These are phyloP conservation scores for Glossophaga mutica DNA, from an alignment of 2,797 vertebrate species.

Conservation along the genomic window DNA sequence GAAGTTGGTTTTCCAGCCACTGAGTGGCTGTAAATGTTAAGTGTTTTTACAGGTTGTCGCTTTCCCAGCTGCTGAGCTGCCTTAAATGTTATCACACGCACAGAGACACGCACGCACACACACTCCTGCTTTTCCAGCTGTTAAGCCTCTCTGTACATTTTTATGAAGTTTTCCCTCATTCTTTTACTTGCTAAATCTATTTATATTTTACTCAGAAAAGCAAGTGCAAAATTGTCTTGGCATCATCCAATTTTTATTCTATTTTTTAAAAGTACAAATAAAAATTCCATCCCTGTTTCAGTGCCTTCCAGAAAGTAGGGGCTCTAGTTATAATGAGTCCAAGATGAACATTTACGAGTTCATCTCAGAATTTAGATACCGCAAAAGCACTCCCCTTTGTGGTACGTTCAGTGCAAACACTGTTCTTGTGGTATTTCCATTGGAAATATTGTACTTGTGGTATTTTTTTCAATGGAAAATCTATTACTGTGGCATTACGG, in stretches of 20 bases:
- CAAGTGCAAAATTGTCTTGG: constrained; percentile 85
- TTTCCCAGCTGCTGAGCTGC: constrained; percentile 82
- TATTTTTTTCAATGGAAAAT: constrained; percentile 83
- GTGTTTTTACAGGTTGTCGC: constrained; percentile 85
- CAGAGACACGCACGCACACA: not conserved
- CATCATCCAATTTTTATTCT: constrained; percentile 80
- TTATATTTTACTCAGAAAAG: constrained; percentile 85
- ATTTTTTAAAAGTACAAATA: constrained; percentile 78
- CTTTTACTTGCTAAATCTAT: constrained; percentile 81
- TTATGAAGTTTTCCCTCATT: constrained; percentile 79
- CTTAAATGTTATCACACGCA: constrained; percentile 75
- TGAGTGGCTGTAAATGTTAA: constrained; percentile 86
- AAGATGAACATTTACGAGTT: constrained; percentile 83
- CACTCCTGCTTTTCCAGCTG: constrained; percentile 81
- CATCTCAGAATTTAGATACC: constrained; percentile 83
- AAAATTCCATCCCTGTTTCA: constrained; percentile 81
- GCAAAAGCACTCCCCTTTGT: constrained; percentile 81
- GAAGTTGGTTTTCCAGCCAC: constrained; percentile 85
- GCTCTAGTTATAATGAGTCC: constrained; percentile 82
- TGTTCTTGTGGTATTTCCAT: constrained; percentile 83
- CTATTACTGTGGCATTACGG: constrained; percentile 81
- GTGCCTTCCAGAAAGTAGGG: constrained; percentile 73
- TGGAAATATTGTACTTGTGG: constrained; percentile 85
- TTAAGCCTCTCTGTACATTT: constrained; percentile 79
- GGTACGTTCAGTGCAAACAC: constrained; percentile 83